These are phyloP conservation scores for Macropus fuliginosus DNA, from an alignment of 2,797 vertebrate species.

Conservation along the genomic window DNA sequence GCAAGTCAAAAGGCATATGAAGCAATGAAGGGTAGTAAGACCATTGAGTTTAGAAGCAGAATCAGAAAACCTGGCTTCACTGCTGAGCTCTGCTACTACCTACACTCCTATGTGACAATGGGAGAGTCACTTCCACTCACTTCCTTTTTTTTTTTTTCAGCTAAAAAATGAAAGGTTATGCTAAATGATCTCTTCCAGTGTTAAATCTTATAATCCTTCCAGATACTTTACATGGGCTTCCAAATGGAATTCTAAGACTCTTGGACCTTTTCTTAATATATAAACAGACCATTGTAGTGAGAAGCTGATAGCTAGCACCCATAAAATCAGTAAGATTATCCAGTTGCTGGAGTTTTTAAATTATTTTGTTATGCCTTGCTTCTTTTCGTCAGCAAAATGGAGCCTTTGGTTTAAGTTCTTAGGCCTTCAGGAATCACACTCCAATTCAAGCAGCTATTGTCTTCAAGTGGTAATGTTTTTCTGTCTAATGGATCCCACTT, in stretches of 20 bases:
- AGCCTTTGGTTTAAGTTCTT: not conserved
- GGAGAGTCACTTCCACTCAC: not conserved
- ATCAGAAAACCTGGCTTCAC: not conserved
- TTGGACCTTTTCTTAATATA: not conserved
- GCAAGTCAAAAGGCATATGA: not conserved
- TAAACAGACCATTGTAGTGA: not conserved
- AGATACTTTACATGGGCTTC: not conserved
- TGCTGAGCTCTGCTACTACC: not conserved
- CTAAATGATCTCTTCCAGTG: not conserved
- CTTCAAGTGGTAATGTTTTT: slow-evolving; percentile 33
- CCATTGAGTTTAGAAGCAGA: not conserved
- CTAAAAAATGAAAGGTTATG: not conserved
- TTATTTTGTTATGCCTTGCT: not conserved
- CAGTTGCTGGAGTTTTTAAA: not conserved
- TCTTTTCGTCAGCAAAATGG: not conserved
- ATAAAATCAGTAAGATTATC: not conserved
- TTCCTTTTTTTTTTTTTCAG: not conserved
- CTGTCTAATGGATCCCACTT: not conserved
- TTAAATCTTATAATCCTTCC: not conserved
- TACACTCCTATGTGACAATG: not conserved
- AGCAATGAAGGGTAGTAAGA: not conserved
- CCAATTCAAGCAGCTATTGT: not conserved
- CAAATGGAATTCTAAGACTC: not conserved
- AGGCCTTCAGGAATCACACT: not conserved
- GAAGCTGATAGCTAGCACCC: not conserved